Percentiles rank a stretch among this genome's conserved stretches.
phyloP scores from a whole-genome alignment of 2,797 vertebrate genomes.

The Sternotherus odoratus region DNA sequence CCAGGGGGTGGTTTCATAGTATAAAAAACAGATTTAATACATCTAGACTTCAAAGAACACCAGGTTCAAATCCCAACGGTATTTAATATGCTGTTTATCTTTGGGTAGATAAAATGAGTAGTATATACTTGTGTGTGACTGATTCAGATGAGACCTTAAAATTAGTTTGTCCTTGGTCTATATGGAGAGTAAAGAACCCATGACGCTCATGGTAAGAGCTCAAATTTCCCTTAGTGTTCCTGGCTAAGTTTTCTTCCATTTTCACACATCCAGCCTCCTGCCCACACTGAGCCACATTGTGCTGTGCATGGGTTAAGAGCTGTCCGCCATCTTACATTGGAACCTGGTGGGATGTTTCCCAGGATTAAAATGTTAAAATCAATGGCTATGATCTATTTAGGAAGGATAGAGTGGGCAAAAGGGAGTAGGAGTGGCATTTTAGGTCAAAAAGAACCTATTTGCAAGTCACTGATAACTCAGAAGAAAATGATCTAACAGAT shows the following conservation, averaged over 20 bases:
- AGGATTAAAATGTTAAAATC: background rate
- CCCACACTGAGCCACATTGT: background rate
- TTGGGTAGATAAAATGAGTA: background rate
- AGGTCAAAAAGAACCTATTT: background rate
- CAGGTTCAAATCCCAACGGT: conserved; percentile 35
- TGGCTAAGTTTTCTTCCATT: conserved; percentile 44
- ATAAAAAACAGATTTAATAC: background rate
- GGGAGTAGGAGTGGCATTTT: background rate
- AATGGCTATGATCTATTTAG: background rate
- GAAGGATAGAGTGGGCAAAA: background rate
- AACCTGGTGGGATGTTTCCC: background rate
- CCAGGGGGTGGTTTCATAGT: background rate
- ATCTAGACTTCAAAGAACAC: background rate
- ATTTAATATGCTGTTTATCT: conserved; percentile 39
- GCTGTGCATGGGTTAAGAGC: background rate
- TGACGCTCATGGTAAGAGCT: conserved; percentile 26
- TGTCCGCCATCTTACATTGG: background rate
- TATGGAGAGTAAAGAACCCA: conserved; percentile 10
- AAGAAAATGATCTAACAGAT: background rate
- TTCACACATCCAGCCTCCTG: background rate
- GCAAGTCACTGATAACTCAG: background rate
- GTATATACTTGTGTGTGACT: background rate
- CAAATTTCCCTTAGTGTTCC: conserved; percentile 27
- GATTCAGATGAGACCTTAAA: conserved; percentile 27
- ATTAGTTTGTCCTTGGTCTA: conserved; percentile 47